Base-by-base conservation (phyloP, 2,888 invertebrate species). In the Eugnorisma glareosa region DNA sequence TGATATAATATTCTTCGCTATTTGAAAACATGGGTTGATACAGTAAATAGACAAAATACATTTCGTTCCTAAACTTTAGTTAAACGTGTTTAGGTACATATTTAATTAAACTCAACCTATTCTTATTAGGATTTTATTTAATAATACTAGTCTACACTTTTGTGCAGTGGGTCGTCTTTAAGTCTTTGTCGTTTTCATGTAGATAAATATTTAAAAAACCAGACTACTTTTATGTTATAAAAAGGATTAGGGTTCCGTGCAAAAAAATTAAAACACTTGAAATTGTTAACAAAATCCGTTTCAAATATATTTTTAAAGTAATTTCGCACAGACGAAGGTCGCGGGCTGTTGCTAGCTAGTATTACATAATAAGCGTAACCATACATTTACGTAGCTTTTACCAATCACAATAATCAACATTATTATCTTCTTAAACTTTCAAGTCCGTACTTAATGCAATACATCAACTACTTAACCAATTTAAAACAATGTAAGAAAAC, bases 401-500 rank as follows among this genome's bases (percentile, higher is more conserved):
- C 21, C 6, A 54, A 54, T 11, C 13, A 31, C 2, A n/a, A 73
- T 40, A 45, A 57, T 21, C 15, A 31, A 13, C 24, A 57, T 45
- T 31, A 2, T 24, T 13, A 2, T 24, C 45, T 28, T 31, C 21
- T n/a, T n/a, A n/a, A 37, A 67, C 54, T 1, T 28, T 28, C 28
- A 54, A 54, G 54, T n/a, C n/a, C n/a, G n/a, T n/a, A n/a, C n/a
- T n/a, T n/a, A n/a, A n/a, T n/a, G n/a, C n/a, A 54, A 54, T n/a
- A n/a, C 54, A n/a, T 10, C 15, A 11, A 13, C 15, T 43, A 35
- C 13, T 35, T 51, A 11, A 11, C 1, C n/a, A 57, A 37, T 59
- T 15, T 28, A 43, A 71, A 43, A 51, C 18, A 51, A 79, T n/a
- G n/a, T n/a, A 77, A 11, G 7, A 31, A 71, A 83, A 75, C 67